Evolutionary conservation across 2,797 vertebrate genomes (phyloP).

Genomic region (Sebastes wilsoni): DNA sequence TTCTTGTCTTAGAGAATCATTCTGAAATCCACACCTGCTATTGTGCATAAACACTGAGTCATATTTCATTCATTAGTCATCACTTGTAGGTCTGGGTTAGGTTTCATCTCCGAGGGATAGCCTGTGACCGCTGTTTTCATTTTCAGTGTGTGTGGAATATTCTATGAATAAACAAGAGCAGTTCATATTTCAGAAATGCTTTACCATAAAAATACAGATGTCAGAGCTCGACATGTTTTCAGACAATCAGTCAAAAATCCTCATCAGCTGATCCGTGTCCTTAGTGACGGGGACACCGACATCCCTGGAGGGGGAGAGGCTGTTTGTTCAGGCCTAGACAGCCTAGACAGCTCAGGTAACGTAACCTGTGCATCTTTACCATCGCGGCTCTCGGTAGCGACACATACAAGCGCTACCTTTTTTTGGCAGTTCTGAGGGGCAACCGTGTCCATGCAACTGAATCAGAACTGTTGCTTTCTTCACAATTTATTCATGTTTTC

Average conservation of each 20-base stretch:
- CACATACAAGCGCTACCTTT: background rate
- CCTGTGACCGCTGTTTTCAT: background rate
- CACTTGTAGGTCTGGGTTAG: background rate
- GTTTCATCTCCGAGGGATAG: background rate
- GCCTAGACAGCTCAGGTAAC: background rate
- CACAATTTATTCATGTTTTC: conserved; percentile 64
- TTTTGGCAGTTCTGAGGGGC: conserved; percentile 40
- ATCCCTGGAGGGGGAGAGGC: conserved; percentile 44
- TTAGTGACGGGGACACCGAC: conserved; percentile 54
- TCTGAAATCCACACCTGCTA: conserved; percentile 5
- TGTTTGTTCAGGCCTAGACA: conserved; percentile 55
- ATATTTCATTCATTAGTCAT: conserved; percentile 15
- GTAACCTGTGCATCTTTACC: conserved; percentile 35
- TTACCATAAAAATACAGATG: background rate
- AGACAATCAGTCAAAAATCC: conserved; percentile 13
- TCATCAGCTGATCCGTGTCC: conserved; percentile 55
- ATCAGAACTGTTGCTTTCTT: conserved; percentile 54
- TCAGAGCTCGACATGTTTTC: background rate
- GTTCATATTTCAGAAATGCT: background rate
- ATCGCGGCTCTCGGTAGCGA: background rate
- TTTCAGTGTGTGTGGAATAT: background rate
- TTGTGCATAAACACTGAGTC: background rate
- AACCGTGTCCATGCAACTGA: conserved; percentile 31
- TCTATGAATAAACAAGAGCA: background rate
- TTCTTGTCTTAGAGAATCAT: conserved; percentile 6